Base-by-base conservation (phyloP, 1,140 invertebrate species). In the Alviniconcha marisindica region DNA sequence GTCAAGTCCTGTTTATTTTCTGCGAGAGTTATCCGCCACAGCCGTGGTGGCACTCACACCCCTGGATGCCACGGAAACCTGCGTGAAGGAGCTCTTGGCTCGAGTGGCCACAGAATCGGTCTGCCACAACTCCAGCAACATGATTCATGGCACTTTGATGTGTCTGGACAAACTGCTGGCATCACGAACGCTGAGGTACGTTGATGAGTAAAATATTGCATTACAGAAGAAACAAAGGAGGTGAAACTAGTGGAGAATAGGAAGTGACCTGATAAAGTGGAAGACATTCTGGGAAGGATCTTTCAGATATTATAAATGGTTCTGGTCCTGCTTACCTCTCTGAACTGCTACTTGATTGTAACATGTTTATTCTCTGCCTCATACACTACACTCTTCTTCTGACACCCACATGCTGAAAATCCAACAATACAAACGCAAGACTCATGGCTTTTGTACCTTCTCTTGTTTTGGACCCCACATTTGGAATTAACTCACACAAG, bases 1-100 rank as follows among this genome's bases (percentile, higher is more conserved):
- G 31, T 79, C 56, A 0, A 91, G 88, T 85, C 91, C 90, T 33
- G 89, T 92, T 21, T 88, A 88, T 51, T 87, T 84, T 33, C 82
- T 92, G 24, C 83, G 91, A 36, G 87, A 90, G 14, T 83, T 92
- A n/a, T 86, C 90, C 77, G 90, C 91, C 21, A 77, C 80, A 74
- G 85, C 89, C 14, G 80, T 87, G 56, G 88, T 89, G 42, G 87
- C 89, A 24, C 83, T 91, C 73, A 85, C 89, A 33, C 80, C 88
- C 31, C 76, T 85, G 18, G 79, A 89, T 33, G 73, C 83, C 18
- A 84, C 86, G 44, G 63, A 81, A 15, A 60, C 56, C 24, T 78
- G 36, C 18, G 28, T 87, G 66, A 66, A 28, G 18, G 73, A 83
- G 15, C 71, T 87, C 42, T 51, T 88, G 36, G 77, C 12, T 2